Conservation (phyloP, 2,888 invertebrate genomes). For the Drosophila pseudotakahashii region DNA sequence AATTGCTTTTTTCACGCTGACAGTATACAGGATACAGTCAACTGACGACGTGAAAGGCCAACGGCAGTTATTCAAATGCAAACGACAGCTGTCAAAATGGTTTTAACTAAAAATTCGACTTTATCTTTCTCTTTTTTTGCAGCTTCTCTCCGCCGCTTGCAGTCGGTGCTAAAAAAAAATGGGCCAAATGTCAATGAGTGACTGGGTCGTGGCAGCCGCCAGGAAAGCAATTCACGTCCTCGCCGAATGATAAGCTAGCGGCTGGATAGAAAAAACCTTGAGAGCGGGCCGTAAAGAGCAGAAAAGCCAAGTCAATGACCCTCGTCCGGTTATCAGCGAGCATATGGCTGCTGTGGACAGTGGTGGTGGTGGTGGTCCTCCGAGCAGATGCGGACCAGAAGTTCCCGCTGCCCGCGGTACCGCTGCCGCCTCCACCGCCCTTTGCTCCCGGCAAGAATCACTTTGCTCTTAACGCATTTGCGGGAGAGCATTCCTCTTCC, state of each 20-base stretch:
- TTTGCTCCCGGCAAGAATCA: slow-evolving; percentile 69
- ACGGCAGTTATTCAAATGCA: slow-evolving; percentile 79
- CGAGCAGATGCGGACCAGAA: slow-evolving; percentile 63
- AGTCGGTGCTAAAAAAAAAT: slow-evolving; percentile 34
- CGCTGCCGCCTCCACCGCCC: slow-evolving; percentile 79
- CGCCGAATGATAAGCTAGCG: slow-evolving; percentile 59
- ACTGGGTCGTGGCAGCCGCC: slow-evolving; percentile 33
- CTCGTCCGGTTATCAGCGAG: slow-evolving; percentile 57
- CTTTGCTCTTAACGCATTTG: slow-evolving; percentile 72
- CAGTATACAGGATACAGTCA: slow-evolving; percentile 59
- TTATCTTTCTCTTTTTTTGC: slow-evolving; percentile 29
- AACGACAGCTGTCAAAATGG: slow-evolving; percentile 79
- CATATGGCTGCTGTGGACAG: slow-evolving; percentile 59
- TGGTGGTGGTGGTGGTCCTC: slow-evolving; percentile 35
- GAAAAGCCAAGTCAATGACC: slow-evolving; percentile 70
- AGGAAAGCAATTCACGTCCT: slow-evolving; percentile 24
- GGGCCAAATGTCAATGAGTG: slow-evolving; percentile 53
- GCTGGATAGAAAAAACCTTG: slow-evolving; percentile 8
- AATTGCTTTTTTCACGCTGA: slow-evolving; percentile 78
- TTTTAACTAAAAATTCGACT: slow-evolving; percentile 65
- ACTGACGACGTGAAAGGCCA: slow-evolving; percentile 34
- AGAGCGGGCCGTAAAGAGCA: slow-evolving; percentile 5
- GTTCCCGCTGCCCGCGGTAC: slow-evolving; percentile 76
- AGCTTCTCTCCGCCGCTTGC: background rate
- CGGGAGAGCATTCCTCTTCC: slow-evolving; percentile 23